Conservation (phyloP, 2,113 vertebrate species). For the Clarias gariepinus region DNA sequence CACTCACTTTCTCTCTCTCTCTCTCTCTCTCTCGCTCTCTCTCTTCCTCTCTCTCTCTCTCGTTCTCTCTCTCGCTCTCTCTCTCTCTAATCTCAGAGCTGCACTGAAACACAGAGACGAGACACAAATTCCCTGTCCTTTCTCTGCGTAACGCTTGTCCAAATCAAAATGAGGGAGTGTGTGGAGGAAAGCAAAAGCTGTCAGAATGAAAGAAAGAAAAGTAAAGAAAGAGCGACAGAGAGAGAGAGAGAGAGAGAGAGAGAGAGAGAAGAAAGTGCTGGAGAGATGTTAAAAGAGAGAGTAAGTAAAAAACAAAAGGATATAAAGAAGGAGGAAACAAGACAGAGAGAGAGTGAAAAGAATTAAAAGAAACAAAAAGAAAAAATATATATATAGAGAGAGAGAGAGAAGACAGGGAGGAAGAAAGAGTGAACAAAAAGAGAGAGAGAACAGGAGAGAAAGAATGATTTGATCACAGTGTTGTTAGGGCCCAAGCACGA, state of each 20-base stretch:
- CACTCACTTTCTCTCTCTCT: neutral
- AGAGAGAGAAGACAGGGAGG: neutral
- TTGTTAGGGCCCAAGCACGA: too few relatives aligned
- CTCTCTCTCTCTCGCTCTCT: neutral
- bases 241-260: slow-evolving; percentile 31
- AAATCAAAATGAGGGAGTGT: slow-evolving; percentile 42
- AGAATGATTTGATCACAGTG: too few relatives aligned
- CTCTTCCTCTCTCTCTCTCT: neutral
- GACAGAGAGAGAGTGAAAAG: neutral
- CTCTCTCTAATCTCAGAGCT: slow-evolving; percentile 26
- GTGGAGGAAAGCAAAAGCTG: slow-evolving; percentile 37
- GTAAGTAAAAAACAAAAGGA: too few relatives aligned
- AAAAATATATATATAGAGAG: neutral
- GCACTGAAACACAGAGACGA: slow-evolving; percentile 33
- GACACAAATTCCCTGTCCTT: slow-evolving; percentile 9
- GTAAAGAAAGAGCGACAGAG: slow-evolving; percentile 4
- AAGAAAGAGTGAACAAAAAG: neutral
- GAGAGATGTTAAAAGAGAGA: too few relatives aligned
- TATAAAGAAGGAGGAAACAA: too few relatives aligned
- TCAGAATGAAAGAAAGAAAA: slow-evolving; percentile 51
- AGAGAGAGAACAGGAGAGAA: neutral
- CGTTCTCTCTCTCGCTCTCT: neutral
- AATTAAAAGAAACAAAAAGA: neutral
- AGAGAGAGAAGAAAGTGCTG: neutral
- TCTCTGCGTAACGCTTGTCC: neutral